phyloP scores from a whole-genome alignment of 2,113 vertebrate species.

The Actenoides hombroni region DNA sequence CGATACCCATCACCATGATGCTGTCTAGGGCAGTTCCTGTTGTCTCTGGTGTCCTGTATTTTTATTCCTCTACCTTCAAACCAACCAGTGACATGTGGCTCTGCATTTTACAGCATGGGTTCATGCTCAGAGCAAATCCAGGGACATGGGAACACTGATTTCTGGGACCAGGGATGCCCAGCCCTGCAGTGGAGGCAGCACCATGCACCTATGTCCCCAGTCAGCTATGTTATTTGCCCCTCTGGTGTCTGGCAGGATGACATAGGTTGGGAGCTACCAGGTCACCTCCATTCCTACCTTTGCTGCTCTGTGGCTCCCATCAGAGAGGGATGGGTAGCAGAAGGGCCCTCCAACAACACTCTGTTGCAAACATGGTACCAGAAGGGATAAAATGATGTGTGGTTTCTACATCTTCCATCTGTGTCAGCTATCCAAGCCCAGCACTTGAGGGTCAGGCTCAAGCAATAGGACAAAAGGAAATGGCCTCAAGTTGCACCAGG shows the following conservation, averaged over 20 bases:
- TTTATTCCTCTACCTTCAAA: neutral
- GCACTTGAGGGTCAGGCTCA: neutral
- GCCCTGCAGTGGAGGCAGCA: fast-evolving
- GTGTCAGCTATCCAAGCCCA: neutral
- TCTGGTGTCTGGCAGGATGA: neutral
- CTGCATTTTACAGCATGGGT: neutral
- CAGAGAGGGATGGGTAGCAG: neutral
- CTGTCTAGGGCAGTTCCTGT: too few relatives aligned
- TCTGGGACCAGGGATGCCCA: neutral
- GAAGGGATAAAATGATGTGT: neutral
- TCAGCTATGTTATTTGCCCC: neutral
- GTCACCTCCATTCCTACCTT: neutral
- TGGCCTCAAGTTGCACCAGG: neutral
- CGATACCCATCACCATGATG: fast-evolving
- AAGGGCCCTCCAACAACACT: fast-evolving
- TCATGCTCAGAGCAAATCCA: neutral
- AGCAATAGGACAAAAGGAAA: neutral
- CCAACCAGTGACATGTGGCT: neutral
- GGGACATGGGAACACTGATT: fast-evolving
- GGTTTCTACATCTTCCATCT: neutral
- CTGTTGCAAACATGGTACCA: neutral
- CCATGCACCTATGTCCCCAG: neutral
- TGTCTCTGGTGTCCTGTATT: neutral
- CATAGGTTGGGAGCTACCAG: neutral
- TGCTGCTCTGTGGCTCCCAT: neutral